These are phyloP conservation scores for Alviniconcha strummeri DNA, from an alignment of 2,888 invertebrate genomes.

Conservation along the genomic window DNA sequence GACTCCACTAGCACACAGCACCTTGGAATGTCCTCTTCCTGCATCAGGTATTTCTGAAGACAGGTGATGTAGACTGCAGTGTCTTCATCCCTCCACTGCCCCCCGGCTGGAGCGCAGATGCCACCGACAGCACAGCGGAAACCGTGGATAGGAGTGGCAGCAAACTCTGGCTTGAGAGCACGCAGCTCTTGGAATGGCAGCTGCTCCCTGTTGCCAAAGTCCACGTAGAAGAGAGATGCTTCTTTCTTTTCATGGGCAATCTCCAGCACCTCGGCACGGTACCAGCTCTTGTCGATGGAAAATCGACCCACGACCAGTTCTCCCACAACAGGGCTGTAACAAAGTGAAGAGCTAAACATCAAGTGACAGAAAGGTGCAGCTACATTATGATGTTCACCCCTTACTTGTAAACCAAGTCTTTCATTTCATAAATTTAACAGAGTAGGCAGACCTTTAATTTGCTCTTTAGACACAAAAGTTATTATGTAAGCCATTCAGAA, in stretches of 20 bases:
- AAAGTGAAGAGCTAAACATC: neutral
- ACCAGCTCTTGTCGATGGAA: constrained; percentile 52
- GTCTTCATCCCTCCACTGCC: constrained; percentile 12
- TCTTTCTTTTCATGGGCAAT: constrained; percentile 35
- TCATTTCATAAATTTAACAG: too few relatives aligned
- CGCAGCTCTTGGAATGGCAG: constrained; percentile 43
- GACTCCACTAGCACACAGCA: constrained; percentile 2
- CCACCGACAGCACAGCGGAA: constrained; percentile 48
- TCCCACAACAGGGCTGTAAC: constrained; percentile 45
- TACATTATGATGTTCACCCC: too few relatives aligned
- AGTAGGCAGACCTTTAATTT: too few relatives aligned
- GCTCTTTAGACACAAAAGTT: too few relatives aligned
- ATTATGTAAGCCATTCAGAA: too few relatives aligned
- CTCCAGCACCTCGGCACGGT: constrained; percentile 53
- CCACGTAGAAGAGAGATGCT: constrained; percentile 61
- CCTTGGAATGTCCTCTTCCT: constrained; percentile 15
- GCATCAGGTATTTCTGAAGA: constrained; percentile 27
- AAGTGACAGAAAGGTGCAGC: too few relatives aligned
- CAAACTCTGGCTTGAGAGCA: constrained; percentile 40
- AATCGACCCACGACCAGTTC: constrained; percentile 56
- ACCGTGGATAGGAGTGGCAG: constrained; percentile 49
- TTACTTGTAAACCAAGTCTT: too few relatives aligned
- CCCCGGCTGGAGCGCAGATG: constrained; percentile 8
- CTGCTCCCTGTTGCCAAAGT: constrained; percentile 66
- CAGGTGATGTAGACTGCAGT: constrained; percentile 8